These are phyloP conservation scores for Eriocheir sinensis DNA, from an alignment of 1,140 invertebrate genomes.

Conservation along the genomic window DNA sequence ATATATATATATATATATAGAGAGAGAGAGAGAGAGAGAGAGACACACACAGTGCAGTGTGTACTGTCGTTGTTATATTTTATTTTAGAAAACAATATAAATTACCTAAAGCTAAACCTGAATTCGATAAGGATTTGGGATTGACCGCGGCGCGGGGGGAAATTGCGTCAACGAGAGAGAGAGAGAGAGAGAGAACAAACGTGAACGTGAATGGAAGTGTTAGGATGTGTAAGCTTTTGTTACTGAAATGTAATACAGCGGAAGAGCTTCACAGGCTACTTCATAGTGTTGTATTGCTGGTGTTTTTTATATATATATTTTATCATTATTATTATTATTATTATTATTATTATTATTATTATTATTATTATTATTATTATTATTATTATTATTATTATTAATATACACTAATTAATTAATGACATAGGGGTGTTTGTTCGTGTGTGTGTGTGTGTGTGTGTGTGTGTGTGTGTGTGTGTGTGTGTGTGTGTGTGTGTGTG, in stretches of 20 bases:
- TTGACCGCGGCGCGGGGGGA: conserved; percentile 18
- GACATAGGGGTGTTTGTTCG: too few relatives aligned
- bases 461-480: background rate
- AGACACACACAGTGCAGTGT: too few relatives aligned
- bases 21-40: too few relatives aligned
- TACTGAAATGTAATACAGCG: background rate
- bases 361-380: too few relatives aligned
- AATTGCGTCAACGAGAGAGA: conserved; percentile 11
- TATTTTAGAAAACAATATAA: background rate
- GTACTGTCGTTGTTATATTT: background rate
- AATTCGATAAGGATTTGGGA: conserved; percentile 25
- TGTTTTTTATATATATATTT: too few relatives aligned
- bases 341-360: too few relatives aligned
- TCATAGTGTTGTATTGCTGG: background rate
- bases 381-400: too few relatives aligned
- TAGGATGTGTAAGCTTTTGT: background rate
- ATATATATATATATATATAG: too few relatives aligned
- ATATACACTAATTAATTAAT: too few relatives aligned
- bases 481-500: background rate
- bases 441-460: background rate
- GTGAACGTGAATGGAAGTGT: background rate
- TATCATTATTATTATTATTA: too few relatives aligned
- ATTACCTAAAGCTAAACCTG: conserved; percentile 15
- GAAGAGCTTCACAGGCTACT: background rate
- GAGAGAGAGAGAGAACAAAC: conserved; percentile 4